Evolutionary conservation across 2,888 invertebrate genomes (phyloP), one percentile per base, ranked within the genome.

Genomic region (Congeria kusceri): DNA sequence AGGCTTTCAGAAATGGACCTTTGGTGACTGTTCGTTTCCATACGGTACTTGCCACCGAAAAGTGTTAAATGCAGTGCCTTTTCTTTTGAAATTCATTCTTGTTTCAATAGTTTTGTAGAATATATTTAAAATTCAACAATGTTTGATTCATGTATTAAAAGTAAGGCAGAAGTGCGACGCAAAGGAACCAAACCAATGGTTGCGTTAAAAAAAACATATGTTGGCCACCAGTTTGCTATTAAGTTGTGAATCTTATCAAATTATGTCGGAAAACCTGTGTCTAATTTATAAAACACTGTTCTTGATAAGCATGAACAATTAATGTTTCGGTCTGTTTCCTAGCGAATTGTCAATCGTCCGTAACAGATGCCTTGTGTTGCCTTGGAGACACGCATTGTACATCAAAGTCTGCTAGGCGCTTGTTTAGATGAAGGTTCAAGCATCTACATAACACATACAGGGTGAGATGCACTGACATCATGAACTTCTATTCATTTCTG

Each of bases 281-380:
- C 25, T 25, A 53, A 53, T 53, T 53, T 53, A 53, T 53, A 53
- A 53, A 53, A 53, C 53, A 53, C 25, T 53, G 53, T 53, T 53
- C 20, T 23, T n/a, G 67, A 67, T 67, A 67, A 67, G 56, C 71
- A 68, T 63, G 61, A 49, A 61, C 58, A 73, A 39, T 59, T 64
- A 78, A 82, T 82, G 82, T 72, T 64, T 47, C 56, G 82, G 78
- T 82, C 82, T 78, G 78, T 59, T 72, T 68, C 63, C 25, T 44
- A 20, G 29, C 39, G 56, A 65, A 78, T 76, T 72, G 69, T 72
- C 58, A 75, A 49, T 76, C 69, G 64, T 57, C 82, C 69, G 70
- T 82, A 69, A 75, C 74, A 20, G 44, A 64, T 65, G 75, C 75
- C 44, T 64, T 72, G 65, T 76, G 76, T 62, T 73, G 66, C 73